A percentile compares a stretch with the other conserved stretches of the same genome.
phyloP scores from a whole-genome alignment of 2,113 vertebrate species.

The Ceyx melanurus region DNA sequence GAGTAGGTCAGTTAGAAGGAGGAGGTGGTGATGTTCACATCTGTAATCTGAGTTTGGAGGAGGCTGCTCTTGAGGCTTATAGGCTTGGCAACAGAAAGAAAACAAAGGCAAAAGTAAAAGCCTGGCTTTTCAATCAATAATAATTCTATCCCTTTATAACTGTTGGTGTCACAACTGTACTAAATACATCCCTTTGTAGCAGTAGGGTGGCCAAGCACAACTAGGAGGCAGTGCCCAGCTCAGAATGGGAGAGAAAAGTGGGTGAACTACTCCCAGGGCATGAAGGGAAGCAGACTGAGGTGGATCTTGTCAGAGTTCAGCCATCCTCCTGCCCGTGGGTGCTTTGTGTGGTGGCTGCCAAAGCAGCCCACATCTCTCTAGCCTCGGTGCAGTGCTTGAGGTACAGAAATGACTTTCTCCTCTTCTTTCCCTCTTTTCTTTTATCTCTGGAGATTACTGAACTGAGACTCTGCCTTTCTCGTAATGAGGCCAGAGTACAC shows the following conservation, averaged over 20 bases:
- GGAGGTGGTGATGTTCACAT: neutral
- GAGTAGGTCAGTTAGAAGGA: neutral
- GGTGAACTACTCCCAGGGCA: neutral
- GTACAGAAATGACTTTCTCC: neutral
- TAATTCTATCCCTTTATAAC: neutral
- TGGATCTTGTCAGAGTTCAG: neutral
- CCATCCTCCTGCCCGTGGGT: neutral
- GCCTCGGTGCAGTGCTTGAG: rapidly evolving
- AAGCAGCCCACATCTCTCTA: neutral
- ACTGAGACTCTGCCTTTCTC: neutral
- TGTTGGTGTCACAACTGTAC: neutral
- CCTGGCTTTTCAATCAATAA: neutral
- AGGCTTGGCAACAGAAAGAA: neutral
- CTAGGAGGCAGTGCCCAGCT: neutral
- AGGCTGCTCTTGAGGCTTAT: neutral
- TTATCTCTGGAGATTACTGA: conserved; percentile 16
- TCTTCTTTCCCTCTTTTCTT: neutral
- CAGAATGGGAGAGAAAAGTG: neutral
- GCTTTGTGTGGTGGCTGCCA: neutral
- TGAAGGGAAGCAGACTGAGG: neutral
- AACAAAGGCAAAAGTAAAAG: neutral
- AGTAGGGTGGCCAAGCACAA: neutral
- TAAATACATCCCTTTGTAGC: neutral
- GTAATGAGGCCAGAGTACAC: neutral
- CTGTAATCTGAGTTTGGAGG: rapidly evolving